Evolutionary conservation across 1,140 invertebrate genomes (phyloP).

Genomic region (Oncopodura yosiiana): DNA sequence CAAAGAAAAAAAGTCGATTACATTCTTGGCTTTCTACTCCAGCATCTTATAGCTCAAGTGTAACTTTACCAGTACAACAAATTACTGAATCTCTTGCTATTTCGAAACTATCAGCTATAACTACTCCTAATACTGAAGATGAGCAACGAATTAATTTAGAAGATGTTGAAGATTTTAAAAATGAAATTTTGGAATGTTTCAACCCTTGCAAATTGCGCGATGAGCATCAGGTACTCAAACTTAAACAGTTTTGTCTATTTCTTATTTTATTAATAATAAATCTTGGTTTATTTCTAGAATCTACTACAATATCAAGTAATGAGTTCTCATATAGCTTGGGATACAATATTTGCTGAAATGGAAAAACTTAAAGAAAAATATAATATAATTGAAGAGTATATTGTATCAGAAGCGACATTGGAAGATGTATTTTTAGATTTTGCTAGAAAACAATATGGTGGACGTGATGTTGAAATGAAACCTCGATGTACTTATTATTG

Average conservation of each 20-base stretch:
- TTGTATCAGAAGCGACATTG: constrained; percentile 52
- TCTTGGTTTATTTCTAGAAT: constrained; percentile 38
- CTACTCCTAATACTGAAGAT: neutral
- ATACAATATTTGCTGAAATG: constrained; percentile 47
- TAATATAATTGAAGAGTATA: constrained; percentile 48
- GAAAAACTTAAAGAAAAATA: constrained; percentile 41
- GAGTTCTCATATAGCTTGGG: constrained; percentile 40
- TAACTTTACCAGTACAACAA: no score
- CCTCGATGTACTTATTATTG: no score
- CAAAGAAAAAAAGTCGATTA: no score
- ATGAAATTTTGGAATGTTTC: constrained; percentile 1
- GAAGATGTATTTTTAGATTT: constrained; percentile 48
- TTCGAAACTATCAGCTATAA: no score
- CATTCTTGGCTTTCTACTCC: no score
- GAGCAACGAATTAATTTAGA: neutral
- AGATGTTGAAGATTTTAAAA: neutral
- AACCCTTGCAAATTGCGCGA: constrained; percentile 25
- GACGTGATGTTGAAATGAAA: neutral
- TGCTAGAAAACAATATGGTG: constrained; percentile 33
- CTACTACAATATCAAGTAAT: constrained; percentile 48
- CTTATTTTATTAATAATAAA: neutral
- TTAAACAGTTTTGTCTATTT: neutral
- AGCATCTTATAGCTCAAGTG: no score
- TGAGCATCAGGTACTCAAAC: constrained; percentile 12
- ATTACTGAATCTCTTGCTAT: neutral